Base-by-base conservation (phyloP, 2,113 vertebrate genomes). In the Paralichthys olivaceus region DNA sequence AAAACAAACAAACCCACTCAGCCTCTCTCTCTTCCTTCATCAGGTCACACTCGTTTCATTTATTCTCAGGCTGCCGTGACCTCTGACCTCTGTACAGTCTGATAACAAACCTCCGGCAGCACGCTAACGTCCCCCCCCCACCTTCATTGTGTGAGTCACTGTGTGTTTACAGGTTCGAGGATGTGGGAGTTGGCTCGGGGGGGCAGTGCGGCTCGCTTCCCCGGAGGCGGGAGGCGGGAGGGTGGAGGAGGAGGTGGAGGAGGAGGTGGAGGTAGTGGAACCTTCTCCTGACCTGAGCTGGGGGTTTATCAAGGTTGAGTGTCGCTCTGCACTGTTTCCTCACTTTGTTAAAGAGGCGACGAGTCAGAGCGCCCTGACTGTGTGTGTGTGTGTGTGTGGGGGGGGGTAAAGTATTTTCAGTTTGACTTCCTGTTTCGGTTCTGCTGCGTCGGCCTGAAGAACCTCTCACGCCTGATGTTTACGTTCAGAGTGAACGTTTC, bases 211-310 rank as follows among this genome's bases (percentile, higher is more conserved):
- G 45, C 45, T 49, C 17, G 6, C 45, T 17, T 19, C 45, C 45
- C 45, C 13, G 43, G 43, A 17, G 43, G 43, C 43, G 14, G 43
- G 43, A 45, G 43, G 15, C 1, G 6, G 0, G 51, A 12, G n/a
- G 53, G 20, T 8, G 53, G 49, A 47, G 4, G 43, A 14, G 25
- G 25, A 2, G 65, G 26, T 1, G 49, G 15, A 25, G 53, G 20
- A n/a, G 49, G 45, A 43, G 4, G 40, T 22, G 25, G 23, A 1
- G 65, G 28, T 1, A 20, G 13, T 9, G 13, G 28, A 54, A 66
- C 74, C 65, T 85, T 22, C 65, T 69, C 49, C 51, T 81, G 75
- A 78, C 71, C 29, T 53, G 19, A 54, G 53, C 9, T 14, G 4
- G 20, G 23, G 47, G 34, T 74, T 51, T 59, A 64, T 66, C 22